phyloP scores from a whole-genome alignment of 2,113 vertebrate species.

The Entomyzon cyanotis region DNA sequence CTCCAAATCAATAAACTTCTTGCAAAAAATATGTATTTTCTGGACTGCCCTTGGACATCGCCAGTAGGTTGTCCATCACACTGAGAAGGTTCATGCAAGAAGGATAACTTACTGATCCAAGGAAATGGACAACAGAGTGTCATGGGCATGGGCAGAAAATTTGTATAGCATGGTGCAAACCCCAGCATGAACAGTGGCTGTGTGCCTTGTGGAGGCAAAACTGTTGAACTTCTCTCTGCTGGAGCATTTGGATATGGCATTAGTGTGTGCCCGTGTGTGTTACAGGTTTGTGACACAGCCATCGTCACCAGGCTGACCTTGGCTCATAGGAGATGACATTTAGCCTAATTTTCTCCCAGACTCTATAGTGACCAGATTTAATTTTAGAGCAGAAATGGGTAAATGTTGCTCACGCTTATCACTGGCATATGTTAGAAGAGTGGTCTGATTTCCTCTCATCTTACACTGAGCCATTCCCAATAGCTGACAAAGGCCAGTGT shows the following conservation, averaged over 20 bases:
- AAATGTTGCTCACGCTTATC: background rate
- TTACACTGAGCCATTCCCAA: background rate
- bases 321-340: background rate
- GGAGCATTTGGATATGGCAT: background rate
- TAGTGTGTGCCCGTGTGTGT: background rate
- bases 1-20: background rate
- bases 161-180: rapidly evolving
- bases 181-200: background rate
- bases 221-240: background rate
- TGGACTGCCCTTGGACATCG: background rate
- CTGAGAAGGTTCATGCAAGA: background rate
- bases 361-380: background rate
- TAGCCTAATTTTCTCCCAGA: background rate
- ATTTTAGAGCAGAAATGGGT: background rate
- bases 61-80: rapidly evolving
- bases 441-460: background rate
- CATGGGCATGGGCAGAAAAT: background rate
- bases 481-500: background rate
- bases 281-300: background rate
- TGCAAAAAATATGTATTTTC: background rate
- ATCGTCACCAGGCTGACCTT: background rate
- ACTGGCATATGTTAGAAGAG: background rate
- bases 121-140: background rate
- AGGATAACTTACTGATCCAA: background rate
- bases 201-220: background rate